Percentiles rank a stretch among this genome's conserved stretches.
phyloP scores from a whole-genome alignment of 2,113 vertebrate species.

The Struthidea cinerea region DNA sequence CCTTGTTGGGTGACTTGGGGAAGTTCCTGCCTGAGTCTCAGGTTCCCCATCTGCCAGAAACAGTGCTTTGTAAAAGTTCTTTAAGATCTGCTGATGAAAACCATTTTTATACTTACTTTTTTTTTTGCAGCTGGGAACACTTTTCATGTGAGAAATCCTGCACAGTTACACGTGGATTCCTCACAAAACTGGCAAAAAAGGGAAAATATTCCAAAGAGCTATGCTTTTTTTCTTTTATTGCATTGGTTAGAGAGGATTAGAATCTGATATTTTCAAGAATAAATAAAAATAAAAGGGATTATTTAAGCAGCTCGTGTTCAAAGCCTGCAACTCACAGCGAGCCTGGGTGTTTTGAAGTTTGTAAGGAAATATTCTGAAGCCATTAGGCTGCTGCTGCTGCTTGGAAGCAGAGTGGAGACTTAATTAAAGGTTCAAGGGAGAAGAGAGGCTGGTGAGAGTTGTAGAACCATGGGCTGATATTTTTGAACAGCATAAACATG shows the following conservation, averaged over 20 bases:
- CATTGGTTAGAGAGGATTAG: background rate
- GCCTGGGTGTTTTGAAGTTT: background rate
- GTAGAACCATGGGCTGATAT: background rate
- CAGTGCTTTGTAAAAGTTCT: background rate
- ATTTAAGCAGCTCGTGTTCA: background rate
- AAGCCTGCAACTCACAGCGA: background rate
- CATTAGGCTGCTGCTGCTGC: background rate
- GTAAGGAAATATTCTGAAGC: background rate
- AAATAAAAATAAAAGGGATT: conserved; percentile 10
- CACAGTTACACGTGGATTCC: background rate
- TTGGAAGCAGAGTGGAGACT: background rate
- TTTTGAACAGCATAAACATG: background rate
- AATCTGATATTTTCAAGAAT: background rate
- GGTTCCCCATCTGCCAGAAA: background rate
- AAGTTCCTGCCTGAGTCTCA: background rate
- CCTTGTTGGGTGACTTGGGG: background rate
- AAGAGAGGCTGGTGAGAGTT: background rate
- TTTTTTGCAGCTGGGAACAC: background rate
- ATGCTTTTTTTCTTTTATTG: background rate
- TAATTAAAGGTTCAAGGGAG: background rate
- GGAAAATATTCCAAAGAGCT: background rate
- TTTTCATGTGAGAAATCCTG: background rate
- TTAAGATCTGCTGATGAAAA: conserved; percentile 1
- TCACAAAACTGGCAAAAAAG: background rate
- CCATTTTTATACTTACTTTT: background rate